These are phyloP conservation scores for Taurulus bubalis DNA, from an alignment of 2,113 vertebrate species.

Conservation along the genomic window DNA sequence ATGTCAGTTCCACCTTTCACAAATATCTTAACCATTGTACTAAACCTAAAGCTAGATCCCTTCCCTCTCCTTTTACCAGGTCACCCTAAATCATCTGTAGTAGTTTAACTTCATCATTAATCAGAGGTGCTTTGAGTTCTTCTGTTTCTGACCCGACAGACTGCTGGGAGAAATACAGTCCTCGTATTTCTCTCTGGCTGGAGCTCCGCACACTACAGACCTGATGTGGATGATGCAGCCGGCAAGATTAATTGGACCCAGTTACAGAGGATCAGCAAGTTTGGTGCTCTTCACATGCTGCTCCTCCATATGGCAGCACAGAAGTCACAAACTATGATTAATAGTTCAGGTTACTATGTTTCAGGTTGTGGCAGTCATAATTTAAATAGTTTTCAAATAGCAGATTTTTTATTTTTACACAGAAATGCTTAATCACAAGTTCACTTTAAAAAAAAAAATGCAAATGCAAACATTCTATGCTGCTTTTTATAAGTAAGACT, in stretches of 20 bases:
- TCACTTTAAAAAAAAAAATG: constrained; percentile 41
- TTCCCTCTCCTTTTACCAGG: constrained; percentile 79
- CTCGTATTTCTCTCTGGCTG: constrained; percentile 87
- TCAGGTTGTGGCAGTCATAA: constrained; percentile 65
- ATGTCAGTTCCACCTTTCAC: constrained; percentile 8
- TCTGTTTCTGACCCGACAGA: constrained; percentile 89
- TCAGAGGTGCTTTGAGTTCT: constrained; percentile 91
- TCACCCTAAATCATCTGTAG: constrained; percentile 88
- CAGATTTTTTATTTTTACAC: constrained; percentile 26
- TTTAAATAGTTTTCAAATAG: constrained; percentile 57
- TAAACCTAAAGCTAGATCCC: constrained; percentile 23
- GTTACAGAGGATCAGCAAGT: constrained; percentile 98
- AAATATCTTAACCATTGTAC: constrained; percentile 8
- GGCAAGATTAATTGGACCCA: constrained; percentile 96
- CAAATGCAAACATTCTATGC: constrained; percentile 48
- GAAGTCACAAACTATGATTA: constrained; percentile 97
- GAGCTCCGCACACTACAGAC: constrained; percentile 72
- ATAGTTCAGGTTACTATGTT: constrained; percentile 86
- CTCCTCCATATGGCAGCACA: constrained; percentile 96
- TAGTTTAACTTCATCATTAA: constrained; percentile 92
- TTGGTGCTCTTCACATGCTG: constrained; percentile 94
- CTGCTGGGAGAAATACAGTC: constrained; percentile 92
- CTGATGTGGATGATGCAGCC: constrained; percentile 92
- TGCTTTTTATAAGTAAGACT: constrained; percentile 47
- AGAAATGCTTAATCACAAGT: constrained; percentile 27